Evolutionary conservation across 2,113 vertebrate genomes (phyloP).

Genomic region (Solea senegalensis): DNA sequence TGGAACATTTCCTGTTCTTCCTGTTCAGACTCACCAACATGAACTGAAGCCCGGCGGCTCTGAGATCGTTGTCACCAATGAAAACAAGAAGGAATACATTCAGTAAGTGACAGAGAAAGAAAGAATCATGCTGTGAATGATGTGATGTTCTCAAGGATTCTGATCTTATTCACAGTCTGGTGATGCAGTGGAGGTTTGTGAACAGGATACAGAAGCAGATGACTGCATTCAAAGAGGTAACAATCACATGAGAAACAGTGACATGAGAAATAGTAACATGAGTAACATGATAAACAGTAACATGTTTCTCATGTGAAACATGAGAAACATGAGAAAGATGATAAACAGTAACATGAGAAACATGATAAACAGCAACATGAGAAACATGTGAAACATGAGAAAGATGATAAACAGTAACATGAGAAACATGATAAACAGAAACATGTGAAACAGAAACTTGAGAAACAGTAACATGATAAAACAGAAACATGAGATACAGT

Average conservation of each 20-base stretch:
- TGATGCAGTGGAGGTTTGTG: conserved; percentile 99
- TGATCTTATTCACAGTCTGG: conserved; percentile 83
- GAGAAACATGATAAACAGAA: too few relatives aligned
- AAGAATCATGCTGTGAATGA: not conserved
- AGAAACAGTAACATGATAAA: too few relatives aligned
- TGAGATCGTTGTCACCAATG: conserved; percentile 92
- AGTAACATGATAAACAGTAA: too few relatives aligned
- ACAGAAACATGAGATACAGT: not conserved
- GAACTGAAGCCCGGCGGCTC: conserved; percentile 90
- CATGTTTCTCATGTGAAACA: too few relatives aligned
- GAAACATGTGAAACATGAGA: too few relatives aligned
- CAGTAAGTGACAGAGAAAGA: conserved; percentile 85
- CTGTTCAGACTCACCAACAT: conserved; percentile 92
- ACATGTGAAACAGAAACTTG: not conserved
- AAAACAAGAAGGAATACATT: conserved; percentile 98
- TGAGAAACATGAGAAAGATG: too few relatives aligned
- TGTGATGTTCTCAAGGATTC: too few relatives aligned
- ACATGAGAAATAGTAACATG: too few relatives aligned
- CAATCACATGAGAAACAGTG: not conserved
- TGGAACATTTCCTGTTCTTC: not conserved
- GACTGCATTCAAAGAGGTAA: conserved; percentile 97
- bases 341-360: too few relatives aligned
- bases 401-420: too few relatives aligned
- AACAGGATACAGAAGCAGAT: conserved; percentile 97
- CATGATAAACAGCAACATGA: too few relatives aligned